Base-by-base conservation (phyloP, 2,888 invertebrate species). In the Teinopalpus imperialis region DNA sequence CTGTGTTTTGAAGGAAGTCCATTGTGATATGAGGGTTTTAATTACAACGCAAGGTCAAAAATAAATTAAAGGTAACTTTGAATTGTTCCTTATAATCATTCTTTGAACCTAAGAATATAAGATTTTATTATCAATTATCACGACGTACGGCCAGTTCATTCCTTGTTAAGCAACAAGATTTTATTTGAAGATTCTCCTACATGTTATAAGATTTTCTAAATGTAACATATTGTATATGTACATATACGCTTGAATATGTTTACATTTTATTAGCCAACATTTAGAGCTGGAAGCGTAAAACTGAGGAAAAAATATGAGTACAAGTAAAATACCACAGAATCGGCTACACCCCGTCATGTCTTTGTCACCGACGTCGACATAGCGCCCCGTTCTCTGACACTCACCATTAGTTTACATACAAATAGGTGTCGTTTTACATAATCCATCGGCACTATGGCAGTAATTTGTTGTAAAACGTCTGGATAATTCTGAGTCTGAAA, bases 371-470 rank as follows among this genome's bases (percentile, higher is more conserved):
- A 12, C 39, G 49, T 40, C 56, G 43, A 18, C 50, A 54, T 49
- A 59, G 60, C 63, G 59, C 66, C 63, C 66, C 72, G 66, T 71
- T 70, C 69, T 64, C 63, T 70, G 78, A 74, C 78, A 77, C 71
- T 74, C 75, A 61, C 79, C 82, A 83, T 86, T 86, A 82, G 83
- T 85, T 87, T 73, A 81, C 86, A 86, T 86, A 86, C 77, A 86
- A 86, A 87, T 87, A 81, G 85, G 74, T 66, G 66, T 86, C 81
- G 85, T 79, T 86, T 86, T 83, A 87, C 87, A 86, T 86, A 87
- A 87, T 86, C 82, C 83, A 77, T 79, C 81, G 76, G 69, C 69
- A 72, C 74, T 73, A 74, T 74, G 74, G 65, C 70, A 74, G 81
- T 85, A 85, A 87, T 87, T 87, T 87, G 85, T 86, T 77, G 74